Conservation (phyloP, 2,888 invertebrate genomes). For the Pediacus dermestoides region DNA sequence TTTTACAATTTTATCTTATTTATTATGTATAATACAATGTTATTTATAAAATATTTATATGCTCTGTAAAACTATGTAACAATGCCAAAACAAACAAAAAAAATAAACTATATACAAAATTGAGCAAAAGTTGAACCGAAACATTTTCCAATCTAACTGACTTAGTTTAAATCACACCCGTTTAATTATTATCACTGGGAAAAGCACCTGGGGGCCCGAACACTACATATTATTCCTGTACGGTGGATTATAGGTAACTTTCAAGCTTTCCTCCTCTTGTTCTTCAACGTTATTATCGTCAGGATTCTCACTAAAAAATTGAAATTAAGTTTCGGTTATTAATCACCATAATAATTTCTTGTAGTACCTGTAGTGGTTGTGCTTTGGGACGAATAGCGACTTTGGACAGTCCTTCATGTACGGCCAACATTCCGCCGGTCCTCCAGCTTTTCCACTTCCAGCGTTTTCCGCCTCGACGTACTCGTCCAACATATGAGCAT, state of each 20-base stretch:
- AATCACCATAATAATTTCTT: no score
- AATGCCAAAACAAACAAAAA: constrained; percentile 17
- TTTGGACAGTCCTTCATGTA: constrained; percentile 80
- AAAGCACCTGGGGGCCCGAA: background rate
- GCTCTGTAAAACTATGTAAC: constrained; percentile 7
- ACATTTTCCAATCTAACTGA: constrained; percentile 25
- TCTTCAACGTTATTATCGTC: constrained; percentile 33
- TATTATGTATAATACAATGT: background rate
- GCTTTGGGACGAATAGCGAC: constrained; percentile 65
- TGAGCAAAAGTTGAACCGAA: constrained; percentile 26
- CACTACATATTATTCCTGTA: constrained; percentile 36
- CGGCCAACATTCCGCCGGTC: constrained; percentile 78
- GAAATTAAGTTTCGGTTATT: no score
- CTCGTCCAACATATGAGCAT: constrained; percentile 66
- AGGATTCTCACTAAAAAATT: constrained; percentile 31
- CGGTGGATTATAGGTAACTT: constrained; percentile 41
- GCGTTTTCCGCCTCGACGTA: constrained; percentile 78
- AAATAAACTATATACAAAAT: constrained; percentile 21
- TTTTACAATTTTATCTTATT: background rate
- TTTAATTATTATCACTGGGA: constrained; percentile 28
- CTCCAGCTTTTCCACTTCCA: constrained; percentile 59
- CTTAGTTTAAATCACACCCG: constrained; percentile 37
- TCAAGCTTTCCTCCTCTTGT: constrained; percentile 23
- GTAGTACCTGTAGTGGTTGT: constrained; percentile 54
- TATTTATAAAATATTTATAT: constrained; percentile 5